Conservation (phyloP, 2,797 vertebrate species). For the Scolopax bukidnonensis region DNA sequence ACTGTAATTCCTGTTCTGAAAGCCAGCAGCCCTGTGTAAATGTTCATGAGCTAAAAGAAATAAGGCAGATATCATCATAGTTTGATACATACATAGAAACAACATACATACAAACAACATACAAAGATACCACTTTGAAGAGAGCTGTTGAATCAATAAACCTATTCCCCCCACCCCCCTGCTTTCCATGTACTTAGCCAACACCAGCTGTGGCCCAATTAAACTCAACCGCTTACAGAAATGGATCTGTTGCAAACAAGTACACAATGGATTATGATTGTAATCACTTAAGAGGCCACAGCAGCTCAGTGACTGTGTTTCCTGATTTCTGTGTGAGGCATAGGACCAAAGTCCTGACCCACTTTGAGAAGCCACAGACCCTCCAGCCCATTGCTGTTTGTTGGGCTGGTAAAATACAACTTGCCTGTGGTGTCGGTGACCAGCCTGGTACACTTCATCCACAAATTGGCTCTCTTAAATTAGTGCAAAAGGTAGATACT, state of each 20-base stretch:
- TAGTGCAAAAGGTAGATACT: background rate
- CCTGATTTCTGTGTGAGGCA: background rate
- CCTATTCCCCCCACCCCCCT: background rate
- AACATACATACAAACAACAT: too few species aligned
- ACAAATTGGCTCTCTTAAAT: background rate
- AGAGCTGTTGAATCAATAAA: constrained; percentile 20
- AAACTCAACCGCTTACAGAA: constrained; percentile 56
- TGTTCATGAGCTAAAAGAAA: background rate
- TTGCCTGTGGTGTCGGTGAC: background rate
- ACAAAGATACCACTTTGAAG: background rate
- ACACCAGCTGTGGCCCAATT: constrained; percentile 69
- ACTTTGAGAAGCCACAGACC: background rate
- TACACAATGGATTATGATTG: constrained; percentile 69
- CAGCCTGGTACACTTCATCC: background rate
- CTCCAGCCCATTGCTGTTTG: background rate
- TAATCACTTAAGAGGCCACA: constrained; percentile 59
- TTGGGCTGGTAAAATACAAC: background rate
- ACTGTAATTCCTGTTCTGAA: background rate
- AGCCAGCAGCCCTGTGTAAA: background rate
- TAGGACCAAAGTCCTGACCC: background rate
- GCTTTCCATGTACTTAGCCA: constrained; percentile 26
- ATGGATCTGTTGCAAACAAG: constrained; percentile 52
- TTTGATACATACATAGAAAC: too few species aligned
- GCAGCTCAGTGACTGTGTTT: constrained; percentile 25
- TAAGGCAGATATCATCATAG: background rate